Conservation (phyloP, 2,888 invertebrate genomes). For the Calameuta idolon region DNA sequence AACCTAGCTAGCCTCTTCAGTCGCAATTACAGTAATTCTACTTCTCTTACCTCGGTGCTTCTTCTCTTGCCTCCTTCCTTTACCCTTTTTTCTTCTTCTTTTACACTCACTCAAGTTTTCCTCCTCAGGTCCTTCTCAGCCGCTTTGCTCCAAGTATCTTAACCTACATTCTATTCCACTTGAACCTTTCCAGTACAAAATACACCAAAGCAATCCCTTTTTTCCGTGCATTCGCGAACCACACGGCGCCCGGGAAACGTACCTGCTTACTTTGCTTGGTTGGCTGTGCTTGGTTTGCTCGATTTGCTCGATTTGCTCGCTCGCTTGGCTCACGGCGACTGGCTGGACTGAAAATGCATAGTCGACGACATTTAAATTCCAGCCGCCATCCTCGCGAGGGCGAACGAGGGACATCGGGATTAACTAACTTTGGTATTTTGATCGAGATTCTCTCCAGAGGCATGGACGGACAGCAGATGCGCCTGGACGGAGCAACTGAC, state of each 20-base stretch:
- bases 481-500: not conserved
- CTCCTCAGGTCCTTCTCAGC: conserved; percentile 3
- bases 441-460: not conserved
- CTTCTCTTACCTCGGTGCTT: conserved; percentile 12
- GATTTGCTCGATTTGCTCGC: not conserved
- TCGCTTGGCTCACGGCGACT: not conserved
- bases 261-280: not conserved
- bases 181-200: not conserved
- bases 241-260: not conserved
- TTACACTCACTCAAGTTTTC: conserved; percentile 12
- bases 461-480: not conserved
- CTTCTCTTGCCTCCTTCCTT: conserved; percentile 15
- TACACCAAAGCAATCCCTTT: not conserved
- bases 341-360: not conserved
- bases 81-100: conserved; percentile 5
- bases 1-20: conserved; percentile 12
- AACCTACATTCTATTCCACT: conserved; percentile 6
- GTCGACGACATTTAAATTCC: not conserved
- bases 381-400: not conserved
- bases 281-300: not conserved
- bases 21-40: conserved; percentile 26
- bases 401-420: not conserved
- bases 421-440: not conserved
- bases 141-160: not conserved
- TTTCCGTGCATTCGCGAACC: not conserved